phyloP scores from a whole-genome alignment of 2,113 vertebrate species.

The Mobula hypostoma region DNA sequence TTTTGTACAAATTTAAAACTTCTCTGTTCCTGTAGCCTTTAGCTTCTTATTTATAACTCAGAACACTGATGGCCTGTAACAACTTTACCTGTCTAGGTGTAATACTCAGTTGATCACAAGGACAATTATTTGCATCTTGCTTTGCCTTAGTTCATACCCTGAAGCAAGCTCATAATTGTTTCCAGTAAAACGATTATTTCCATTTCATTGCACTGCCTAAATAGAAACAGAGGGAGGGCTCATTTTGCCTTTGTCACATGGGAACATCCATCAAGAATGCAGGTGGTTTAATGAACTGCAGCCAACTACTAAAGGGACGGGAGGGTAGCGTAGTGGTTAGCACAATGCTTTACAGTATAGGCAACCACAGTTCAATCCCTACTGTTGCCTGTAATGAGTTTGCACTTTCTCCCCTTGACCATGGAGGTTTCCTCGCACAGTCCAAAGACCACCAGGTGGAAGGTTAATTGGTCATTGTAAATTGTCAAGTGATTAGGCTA shows the following conservation, averaged over 20 bases:
- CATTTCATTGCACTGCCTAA: background rate
- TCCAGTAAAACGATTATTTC: background rate
- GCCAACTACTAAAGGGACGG: background rate
- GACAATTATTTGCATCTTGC: background rate
- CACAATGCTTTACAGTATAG: too few relatives aligned
- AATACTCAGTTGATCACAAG: background rate
- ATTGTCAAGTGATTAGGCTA: too few relatives aligned
- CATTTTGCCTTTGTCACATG: background rate
- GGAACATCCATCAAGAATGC: background rate
- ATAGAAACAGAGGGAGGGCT: background rate
- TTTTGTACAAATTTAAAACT: background rate
- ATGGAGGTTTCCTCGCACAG: too few relatives aligned
- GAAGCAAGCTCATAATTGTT: background rate
- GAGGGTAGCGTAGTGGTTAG: too few relatives aligned
- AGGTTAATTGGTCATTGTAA: too few relatives aligned
- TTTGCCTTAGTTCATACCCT: background rate
- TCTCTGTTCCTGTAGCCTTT: background rate
- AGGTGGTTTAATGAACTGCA: background rate
- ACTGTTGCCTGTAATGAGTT: too few relatives aligned
- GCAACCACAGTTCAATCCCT: too few relatives aligned
- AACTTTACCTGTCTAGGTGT: background rate
- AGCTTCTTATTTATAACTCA: background rate
- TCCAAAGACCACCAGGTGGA: too few relatives aligned
- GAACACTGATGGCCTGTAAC: too few relatives aligned
- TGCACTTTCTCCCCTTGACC: too few relatives aligned